Base-by-base conservation (phyloP, 2,113 vertebrate genomes). In the Tragelaphus scriptus region DNA sequence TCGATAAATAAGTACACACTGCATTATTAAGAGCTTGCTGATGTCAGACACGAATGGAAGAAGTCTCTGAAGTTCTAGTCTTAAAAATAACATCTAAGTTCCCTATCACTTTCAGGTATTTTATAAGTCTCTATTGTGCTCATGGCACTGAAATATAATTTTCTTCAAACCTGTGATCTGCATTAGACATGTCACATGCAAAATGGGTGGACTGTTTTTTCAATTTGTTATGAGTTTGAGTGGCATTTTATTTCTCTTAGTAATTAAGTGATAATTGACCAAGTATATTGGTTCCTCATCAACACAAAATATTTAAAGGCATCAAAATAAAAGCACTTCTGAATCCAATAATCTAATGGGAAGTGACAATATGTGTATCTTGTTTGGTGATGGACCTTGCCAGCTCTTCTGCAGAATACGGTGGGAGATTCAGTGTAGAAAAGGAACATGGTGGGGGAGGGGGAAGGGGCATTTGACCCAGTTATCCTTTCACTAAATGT, bases 1-100 rank as follows among this genome's bases (percentile, higher is more conserved):
- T 99, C 99, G 98, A 99, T 99, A 99, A 98, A 98, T 98, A 98
- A 99, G 94, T 98, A 97, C 94, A 98, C 95, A 95, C 12, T 97
- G 94, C 95, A 96, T 97, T 98, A 98, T 98, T 98, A 98, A 98
- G 96, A 90, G 94, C 71, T 85, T 88, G 94, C 95, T 96, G 90
- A 98, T 97, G 93, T 96, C 93, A 98, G 95, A 58, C 75, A 97
- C 2, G 28, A 96, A 97, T 81, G 47, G 82, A 88, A 94, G 81
- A 21, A 88, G 47, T 84, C 58, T 84, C 23, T 56, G 88, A 85
- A 95, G 81, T 71, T 79, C 56, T 40, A n/a, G 56, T 47, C 80
- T 93, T 79, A 85, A 96, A 96, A 91, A 55, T 40, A 61, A 28
- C 44, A 79, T 63, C 47, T 85, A 47, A 26, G 47, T 71, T 91